Evolutionary conservation across 1,140 invertebrate species (phyloP).

Genomic region (Spodoptera frugiperda): DNA sequence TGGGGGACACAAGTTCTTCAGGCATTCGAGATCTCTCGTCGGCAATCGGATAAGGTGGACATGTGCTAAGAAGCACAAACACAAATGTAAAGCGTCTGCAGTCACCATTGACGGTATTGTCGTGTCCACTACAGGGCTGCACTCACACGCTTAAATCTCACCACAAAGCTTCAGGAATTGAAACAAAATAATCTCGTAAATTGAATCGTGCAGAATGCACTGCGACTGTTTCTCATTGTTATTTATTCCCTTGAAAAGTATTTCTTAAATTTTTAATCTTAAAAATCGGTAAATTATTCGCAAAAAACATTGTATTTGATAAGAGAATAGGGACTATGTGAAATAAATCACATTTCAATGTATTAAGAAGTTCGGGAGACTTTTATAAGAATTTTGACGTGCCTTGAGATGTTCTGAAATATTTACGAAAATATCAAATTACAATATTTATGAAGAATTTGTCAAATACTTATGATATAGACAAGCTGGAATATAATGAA

Average conservation of each 20-base stretch:
- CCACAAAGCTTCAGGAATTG: not conserved
- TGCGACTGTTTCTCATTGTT: not conserved
- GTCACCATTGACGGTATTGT: conserved; percentile 75
- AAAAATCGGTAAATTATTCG: not conserved
- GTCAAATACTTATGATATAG: not conserved
- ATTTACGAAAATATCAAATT: conserved; percentile 21
- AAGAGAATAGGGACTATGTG: conserved; percentile 26
- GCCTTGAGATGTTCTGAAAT: conserved; percentile 29
- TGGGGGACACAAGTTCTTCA: conserved; percentile 77
- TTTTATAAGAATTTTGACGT: conserved; percentile 25
- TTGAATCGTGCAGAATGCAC: not conserved
- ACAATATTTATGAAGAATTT: conserved; percentile 1
- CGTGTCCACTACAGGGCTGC: conserved; percentile 70
- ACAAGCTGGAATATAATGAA: not conserved
- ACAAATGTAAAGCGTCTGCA: conserved; percentile 77
- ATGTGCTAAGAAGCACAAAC: conserved; percentile 78
- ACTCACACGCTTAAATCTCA: conserved; percentile 63
- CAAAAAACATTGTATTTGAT: conserved; percentile 5
- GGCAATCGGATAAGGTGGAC: conserved; percentile 79
- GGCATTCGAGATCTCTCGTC: conserved; percentile 75
- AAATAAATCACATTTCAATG: not conserved
- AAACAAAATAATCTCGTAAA: not conserved
- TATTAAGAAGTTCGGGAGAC: not conserved
- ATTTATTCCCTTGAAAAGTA: not conserved
- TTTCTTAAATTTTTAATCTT: not conserved